These are phyloP conservation scores for Prolemur simus DNA, from an alignment of 2,113 vertebrate species.

Conservation along the genomic window DNA sequence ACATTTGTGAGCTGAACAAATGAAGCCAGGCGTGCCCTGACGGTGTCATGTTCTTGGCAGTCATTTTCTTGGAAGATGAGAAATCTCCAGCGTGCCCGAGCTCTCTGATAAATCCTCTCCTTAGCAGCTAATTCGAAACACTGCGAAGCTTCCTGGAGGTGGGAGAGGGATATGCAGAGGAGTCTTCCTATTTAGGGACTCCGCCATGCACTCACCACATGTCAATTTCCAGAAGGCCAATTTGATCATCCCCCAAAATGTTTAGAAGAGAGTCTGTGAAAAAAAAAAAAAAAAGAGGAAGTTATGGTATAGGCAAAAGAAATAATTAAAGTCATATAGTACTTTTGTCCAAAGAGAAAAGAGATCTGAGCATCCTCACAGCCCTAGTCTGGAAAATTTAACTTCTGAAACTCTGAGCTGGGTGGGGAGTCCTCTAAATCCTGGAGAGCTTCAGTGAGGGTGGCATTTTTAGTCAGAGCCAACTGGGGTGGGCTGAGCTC, in stretches of 20 bases:
- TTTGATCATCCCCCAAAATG: not conserved
- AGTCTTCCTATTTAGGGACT: not conserved
- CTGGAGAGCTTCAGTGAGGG: not conserved
- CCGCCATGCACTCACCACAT: not conserved
- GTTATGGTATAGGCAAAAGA: not conserved
- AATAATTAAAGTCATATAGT: constrained; percentile 69
- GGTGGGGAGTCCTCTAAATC: not conserved
- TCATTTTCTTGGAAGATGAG: constrained; percentile 21
- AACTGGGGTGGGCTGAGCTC: not conserved
- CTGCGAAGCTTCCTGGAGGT: not conserved
- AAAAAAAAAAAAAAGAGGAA: not conserved
- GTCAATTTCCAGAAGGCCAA: accelerated
- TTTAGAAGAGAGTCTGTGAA: constrained; percentile 52
- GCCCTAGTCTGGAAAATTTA: not conserved
- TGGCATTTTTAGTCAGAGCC: not conserved
- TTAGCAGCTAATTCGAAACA: not conserved
- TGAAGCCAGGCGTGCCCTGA: not conserved
- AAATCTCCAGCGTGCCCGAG: not conserved
- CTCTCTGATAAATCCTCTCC: not conserved
- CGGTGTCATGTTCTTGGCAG: not conserved
- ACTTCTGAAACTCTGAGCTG: not conserved
- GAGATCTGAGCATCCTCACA: not conserved
- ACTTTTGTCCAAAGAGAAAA: constrained; percentile 46
- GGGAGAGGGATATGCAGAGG: not conserved
- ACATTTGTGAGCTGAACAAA: not conserved